A percentile compares a stretch with the other conserved stretches of the same genome.
phyloP scores from a whole-genome alignment of 2,113 vertebrate species.

The Myiozetetes cayanensis region DNA sequence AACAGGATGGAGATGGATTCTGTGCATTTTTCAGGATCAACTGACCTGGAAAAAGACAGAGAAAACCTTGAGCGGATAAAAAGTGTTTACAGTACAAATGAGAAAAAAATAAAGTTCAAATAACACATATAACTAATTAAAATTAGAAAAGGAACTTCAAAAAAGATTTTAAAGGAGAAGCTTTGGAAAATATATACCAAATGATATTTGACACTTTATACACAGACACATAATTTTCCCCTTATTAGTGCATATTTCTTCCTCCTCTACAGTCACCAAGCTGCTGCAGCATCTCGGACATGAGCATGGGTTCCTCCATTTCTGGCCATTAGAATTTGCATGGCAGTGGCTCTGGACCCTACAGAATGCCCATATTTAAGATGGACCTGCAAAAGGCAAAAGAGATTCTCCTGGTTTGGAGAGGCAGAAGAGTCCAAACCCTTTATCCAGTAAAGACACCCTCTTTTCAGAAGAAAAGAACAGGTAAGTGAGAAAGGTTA shows the following conservation, averaged over 20 bases:
- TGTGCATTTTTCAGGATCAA: constrained; percentile 31
- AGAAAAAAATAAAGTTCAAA: constrained; percentile 19
- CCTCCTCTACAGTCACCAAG: background rate
- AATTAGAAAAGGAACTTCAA: background rate
- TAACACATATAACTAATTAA: constrained; percentile 30
- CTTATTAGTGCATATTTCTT: background rate
- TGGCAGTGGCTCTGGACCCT: background rate
- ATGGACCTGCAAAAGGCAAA: background rate
- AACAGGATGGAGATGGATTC: background rate
- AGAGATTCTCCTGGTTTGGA: background rate
- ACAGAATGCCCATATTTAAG: background rate
- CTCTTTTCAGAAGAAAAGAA: background rate
- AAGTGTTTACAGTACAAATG: constrained; percentile 32
- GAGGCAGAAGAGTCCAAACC: background rate
- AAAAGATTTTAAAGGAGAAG: background rate
- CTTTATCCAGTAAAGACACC: background rate
- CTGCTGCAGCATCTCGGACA: background rate
- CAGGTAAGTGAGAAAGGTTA: background rate
- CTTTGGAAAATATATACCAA: background rate
- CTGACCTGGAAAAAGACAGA: background rate
- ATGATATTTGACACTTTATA: background rate
- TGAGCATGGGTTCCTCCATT: background rate
- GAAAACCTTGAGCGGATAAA: background rate
- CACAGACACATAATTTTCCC: background rate
- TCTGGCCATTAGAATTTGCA: background rate